Percentiles rank a stretch among this genome's conserved stretches.
Evolutionary conservation across 2,797 vertebrate species (phyloP).

Genomic region (Enteromius viviparus): DNA sequence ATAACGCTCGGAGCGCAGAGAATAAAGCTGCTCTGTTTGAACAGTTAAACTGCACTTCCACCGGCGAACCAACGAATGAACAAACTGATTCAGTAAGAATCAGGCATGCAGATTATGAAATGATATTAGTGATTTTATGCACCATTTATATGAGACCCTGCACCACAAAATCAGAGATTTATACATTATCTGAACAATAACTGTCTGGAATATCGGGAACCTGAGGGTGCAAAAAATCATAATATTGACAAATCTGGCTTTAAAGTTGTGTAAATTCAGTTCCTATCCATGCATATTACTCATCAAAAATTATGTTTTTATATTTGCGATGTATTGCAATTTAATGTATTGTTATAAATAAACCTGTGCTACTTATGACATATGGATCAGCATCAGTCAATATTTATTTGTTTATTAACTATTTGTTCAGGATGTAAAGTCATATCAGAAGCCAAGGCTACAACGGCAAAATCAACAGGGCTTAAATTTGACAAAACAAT

Average conservation of each 20-base stretch:
- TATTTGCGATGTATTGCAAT: too few relatives aligned
- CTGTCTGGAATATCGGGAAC: too few relatives aligned
- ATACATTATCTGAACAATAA: too few relatives aligned
- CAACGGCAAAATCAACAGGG: neutral
- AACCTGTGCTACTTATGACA: neutral
- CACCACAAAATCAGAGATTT: neutral
- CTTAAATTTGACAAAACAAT: neutral
- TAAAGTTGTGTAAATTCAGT: too few relatives aligned
- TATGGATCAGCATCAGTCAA: neutral
- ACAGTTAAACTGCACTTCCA: slow-evolving; percentile 32
- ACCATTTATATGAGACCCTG: neutral
- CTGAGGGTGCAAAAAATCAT: too few relatives aligned
- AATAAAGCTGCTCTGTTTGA: slow-evolving; percentile 57
- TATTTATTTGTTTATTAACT: neutral
- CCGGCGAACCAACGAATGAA: neutral
- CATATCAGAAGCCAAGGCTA: neutral
- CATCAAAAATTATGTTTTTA: too few relatives aligned
- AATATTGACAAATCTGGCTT: too few relatives aligned
- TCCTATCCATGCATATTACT: too few relatives aligned
- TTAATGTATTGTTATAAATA: too few relatives aligned
- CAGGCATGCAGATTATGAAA: neutral
- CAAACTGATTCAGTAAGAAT: neutral
- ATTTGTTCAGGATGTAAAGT: neutral
- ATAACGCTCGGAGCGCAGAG: slow-evolving; percentile 54
- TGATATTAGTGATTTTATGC: neutral